Percentiles rank a stretch among this genome's conserved stretches.
These are phyloP conservation scores for Tadarida brasiliensis DNA, from an alignment of 2,797 vertebrate species.

Conservation along the genomic window DNA sequence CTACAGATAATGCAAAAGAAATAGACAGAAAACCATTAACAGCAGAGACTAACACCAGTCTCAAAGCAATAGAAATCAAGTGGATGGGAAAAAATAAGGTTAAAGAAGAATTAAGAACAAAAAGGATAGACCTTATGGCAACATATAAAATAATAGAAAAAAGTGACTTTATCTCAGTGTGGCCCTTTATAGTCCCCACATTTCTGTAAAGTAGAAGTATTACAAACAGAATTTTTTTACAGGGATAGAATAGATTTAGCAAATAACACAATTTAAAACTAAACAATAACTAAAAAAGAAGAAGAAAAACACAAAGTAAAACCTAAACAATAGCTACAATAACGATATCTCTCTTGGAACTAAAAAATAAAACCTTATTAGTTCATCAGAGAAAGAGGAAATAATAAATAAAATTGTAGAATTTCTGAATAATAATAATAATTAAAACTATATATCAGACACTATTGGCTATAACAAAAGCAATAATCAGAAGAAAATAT, in stretches of 20 bases:
- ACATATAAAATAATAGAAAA: neutral
- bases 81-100: neutral
- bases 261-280: neutral
- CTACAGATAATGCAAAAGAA: neutral
- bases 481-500: neutral
- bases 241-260: neutral
- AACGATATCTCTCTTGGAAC: neutral
- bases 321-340: neutral
- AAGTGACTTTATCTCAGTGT: neutral
- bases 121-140: neutral
- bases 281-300: neutral
- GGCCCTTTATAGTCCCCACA: neutral
- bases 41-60: fast-evolving
- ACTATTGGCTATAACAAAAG: neutral
- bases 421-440: neutral
- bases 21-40: neutral
- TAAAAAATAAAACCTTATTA: neutral
- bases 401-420: neutral
- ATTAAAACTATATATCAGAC: neutral
- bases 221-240: neutral
- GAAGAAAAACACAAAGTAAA: neutral
- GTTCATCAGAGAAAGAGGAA: neutral
- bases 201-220: neutral
- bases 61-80: neutral
- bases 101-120: neutral